Evolutionary conservation across 2,113 vertebrate species (phyloP), one percentile per base, ranked within the genome.

Genomic region (Rattus rattus): DNA sequence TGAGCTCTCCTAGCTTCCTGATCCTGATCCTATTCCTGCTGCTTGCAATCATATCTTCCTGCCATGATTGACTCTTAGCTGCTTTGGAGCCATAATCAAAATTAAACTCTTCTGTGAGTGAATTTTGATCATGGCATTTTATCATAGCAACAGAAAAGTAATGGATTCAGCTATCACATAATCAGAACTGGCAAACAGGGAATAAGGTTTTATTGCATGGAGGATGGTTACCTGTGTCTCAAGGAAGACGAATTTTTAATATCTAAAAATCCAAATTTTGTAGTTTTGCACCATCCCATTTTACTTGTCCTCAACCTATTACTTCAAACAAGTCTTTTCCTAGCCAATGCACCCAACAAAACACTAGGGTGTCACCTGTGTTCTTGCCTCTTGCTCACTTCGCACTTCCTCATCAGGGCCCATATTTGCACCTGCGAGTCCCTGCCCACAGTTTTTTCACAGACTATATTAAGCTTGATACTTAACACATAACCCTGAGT

Each of bases 361-460:
- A 75, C 30, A 10, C 0, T 0, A 33, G 7, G 26, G 13, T 70
- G 16, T 33, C 20, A 26, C 24, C 11, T 63, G 26, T 1, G 0
- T 39, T 59, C 33, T 59, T 65, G 33, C 9, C 12, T 81, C 61
- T 52, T 24, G 30, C 47, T 85, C 54, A 36, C 2, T 24, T 0
- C 0, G 49, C 11, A 77, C 24, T 73, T 19, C 12, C 33, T 36
- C 5, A 30, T n/a, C 1, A 36, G n/a, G 33, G 16, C 54, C 0
- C 11, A 5, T 8, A 39, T 30, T 43, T 80, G 59, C 2, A 20
- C 61, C 10, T 1, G 43, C 43, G 30, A 2, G 7, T 33, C 28
- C 39, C 39, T 47, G 19, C 5, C 14, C 19, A 6, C 8, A 33
- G 36, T 73, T 52, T 73, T 77, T 49, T 26, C 7, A 65, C 30